phyloP scores from a whole-genome alignment of 2,113 vertebrate species.

The Oreochromis niloticus region DNA sequence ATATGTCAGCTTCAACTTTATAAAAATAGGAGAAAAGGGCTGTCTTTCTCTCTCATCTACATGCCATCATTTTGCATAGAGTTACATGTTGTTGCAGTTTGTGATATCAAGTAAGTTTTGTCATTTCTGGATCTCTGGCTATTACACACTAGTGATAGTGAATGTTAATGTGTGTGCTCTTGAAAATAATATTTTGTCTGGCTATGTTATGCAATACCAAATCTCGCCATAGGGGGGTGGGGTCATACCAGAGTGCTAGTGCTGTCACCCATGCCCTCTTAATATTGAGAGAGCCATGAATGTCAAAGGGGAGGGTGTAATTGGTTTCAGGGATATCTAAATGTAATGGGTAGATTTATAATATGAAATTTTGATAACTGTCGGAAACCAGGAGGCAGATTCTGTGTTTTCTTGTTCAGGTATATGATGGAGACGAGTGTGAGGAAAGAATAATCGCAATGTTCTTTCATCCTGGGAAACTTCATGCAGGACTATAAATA shows the following conservation, averaged over 20 bases:
- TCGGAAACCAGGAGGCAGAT: not conserved
- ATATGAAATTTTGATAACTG: not conserved
- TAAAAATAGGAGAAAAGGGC: conserved; percentile 44
- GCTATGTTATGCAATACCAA: conserved; percentile 49
- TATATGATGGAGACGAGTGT: not conserved
- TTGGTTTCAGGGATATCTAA: conserved; percentile 4
- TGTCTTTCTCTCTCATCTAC: not conserved
- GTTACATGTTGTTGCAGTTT: not conserved
- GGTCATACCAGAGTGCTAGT: conserved; percentile 61
- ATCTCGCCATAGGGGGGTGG: conserved; percentile 64
- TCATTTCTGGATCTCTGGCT: not conserved
- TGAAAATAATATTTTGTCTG: not conserved
- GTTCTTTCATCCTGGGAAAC: not conserved
- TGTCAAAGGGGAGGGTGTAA: conserved; percentile 33
- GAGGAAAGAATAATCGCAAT: not conserved
- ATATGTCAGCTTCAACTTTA: conserved; percentile 58
- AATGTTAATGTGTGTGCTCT: not conserved
- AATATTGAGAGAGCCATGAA: conserved; percentile 6
- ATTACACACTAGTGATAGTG: not conserved
- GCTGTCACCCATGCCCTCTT: conserved; percentile 34
- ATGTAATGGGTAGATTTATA: conserved; percentile 5
- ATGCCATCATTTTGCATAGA: conserved; percentile 7
- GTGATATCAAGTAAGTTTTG: not conserved
- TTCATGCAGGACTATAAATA: not conserved
- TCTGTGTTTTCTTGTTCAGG: not conserved